phyloP scores from a whole-genome alignment of 2,113 vertebrate species.

The Cottus gobio region DNA sequence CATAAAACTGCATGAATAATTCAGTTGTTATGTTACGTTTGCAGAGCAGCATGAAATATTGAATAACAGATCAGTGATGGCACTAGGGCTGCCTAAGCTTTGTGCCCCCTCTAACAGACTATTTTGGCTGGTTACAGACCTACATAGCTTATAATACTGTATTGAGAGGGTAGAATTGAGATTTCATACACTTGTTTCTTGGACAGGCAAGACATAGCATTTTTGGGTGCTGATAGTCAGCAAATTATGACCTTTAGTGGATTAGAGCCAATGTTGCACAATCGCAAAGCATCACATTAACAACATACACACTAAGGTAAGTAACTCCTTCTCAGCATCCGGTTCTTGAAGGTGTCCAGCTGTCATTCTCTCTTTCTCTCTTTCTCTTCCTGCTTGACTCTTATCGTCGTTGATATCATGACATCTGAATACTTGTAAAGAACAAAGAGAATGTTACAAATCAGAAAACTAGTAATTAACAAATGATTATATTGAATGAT shows the following conservation, averaged over 20 bases:
- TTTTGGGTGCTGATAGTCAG: conserved; percentile 21
- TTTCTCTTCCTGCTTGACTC: background rate
- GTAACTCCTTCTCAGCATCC: background rate
- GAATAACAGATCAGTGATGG: conserved; percentile 58
- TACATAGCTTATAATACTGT: background rate
- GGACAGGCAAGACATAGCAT: background rate
- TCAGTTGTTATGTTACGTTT: conserved; percentile 68
- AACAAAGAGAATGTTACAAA: background rate
- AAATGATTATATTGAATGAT: background rate
- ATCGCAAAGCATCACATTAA: background rate
- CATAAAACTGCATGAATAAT: conserved; percentile 77
- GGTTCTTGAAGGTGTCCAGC: background rate
- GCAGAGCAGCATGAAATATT: conserved; percentile 75
- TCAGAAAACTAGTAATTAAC: background rate
- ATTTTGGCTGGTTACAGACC: conserved; percentile 28
- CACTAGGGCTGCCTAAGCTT: conserved; percentile 32
- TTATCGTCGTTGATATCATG: background rate
- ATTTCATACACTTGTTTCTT: background rate
- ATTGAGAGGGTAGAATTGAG: background rate
- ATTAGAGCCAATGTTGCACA: background rate
- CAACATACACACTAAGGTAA: background rate
- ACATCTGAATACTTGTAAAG: background rate
- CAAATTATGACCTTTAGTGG: conserved; percentile 63
- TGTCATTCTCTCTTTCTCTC: background rate
- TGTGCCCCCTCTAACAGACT: conserved; percentile 25